Base-by-base conservation (phyloP, 1,140 invertebrate genomes). In the Orchesella cincta region DNA sequence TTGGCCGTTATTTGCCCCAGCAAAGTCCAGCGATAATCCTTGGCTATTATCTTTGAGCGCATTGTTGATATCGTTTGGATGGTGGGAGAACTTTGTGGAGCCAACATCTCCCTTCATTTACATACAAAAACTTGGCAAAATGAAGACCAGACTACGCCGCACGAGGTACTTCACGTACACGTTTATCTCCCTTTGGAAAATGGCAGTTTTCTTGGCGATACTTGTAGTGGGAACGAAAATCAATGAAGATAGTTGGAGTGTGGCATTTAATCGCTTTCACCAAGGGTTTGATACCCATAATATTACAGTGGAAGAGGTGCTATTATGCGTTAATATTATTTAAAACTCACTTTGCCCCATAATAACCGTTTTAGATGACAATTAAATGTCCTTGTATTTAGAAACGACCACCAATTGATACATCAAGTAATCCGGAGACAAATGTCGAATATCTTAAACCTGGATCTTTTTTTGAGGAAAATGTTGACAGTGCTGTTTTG, bases 11-110 rank as follows among this genome's bases (percentile, higher is more conserved):
- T 39, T 83, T 34, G 57, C 33, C 18, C 35, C 39, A 2, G 35
- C 54, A 0, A 51, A 79, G 16, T 28, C 28, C 14, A 3, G n/a
- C 1, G 51, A 77, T 20, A 81, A 75, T 16, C 82, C 84, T 28
- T 87, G 85, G 85, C 81, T 87, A 73, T 76, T 88, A 18, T 86
- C 87, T 3, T 75, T 88, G 3, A 80, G 85, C 14, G 78, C 87
- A 2, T 64, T 89, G 51, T 81, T 88, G 0, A 85, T 88, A 23
- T 89, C 88, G 5, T 81, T 86, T n/a, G 85, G 85, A 2, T 88
- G 86, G 83, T 89, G 88, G 88, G 87, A 88, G 79, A 88, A 88
- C 82, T 89, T 84, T 82, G 85, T 88, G 0, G 85, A 85, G 74
- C 79, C 34, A 78, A 29, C 76, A 0, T 82, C 81, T 14, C 77